phyloP scores from a whole-genome alignment of 1,140 invertebrate species.

The Drosophila repletoides region DNA sequence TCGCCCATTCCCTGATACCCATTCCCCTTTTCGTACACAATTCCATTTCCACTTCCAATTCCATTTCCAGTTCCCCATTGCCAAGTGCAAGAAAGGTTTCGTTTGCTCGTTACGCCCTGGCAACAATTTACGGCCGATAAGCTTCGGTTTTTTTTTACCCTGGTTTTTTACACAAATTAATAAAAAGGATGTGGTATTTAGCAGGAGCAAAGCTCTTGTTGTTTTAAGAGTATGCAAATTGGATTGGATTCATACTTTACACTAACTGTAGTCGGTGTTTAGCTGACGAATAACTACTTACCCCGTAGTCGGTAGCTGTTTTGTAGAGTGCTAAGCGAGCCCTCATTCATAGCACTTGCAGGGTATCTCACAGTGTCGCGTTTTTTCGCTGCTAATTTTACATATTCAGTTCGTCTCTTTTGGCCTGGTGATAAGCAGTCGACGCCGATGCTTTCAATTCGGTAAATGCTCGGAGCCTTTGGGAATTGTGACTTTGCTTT shows the following conservation, averaged over 20 bases:
- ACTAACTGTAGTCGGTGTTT: too few species aligned
- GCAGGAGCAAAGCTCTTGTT: too few species aligned
- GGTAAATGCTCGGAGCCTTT: slow-evolving; percentile 29
- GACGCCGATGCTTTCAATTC: slow-evolving; percentile 26
- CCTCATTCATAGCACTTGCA: too few species aligned
- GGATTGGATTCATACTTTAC: too few species aligned
- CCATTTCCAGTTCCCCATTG: slow-evolving; percentile 48
- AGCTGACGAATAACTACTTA: neutral
- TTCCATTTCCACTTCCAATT: slow-evolving; percentile 28
- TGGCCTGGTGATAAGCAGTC: slow-evolving; percentile 31
- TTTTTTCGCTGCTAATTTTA: too few species aligned
- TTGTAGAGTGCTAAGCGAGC: too few species aligned
- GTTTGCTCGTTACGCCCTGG: slow-evolving; percentile 58
- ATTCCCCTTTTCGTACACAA: slow-evolving; percentile 35
- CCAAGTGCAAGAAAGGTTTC: slow-evolving; percentile 57
- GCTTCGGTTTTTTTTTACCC: slow-evolving; percentile 26
- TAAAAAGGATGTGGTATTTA: neutral
- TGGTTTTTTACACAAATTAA: neutral
- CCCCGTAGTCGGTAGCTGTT: neutral
- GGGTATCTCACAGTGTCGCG: neutral
- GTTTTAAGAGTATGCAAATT: too few species aligned
- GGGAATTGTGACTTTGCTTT: slow-evolving; percentile 50
- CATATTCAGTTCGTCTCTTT: neutral
- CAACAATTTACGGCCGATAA: slow-evolving; percentile 68
- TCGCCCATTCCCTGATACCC: slow-evolving; percentile 24